Base-by-base conservation (phyloP, 2,113 vertebrate species). In the Triplophysa dalaica region DNA sequence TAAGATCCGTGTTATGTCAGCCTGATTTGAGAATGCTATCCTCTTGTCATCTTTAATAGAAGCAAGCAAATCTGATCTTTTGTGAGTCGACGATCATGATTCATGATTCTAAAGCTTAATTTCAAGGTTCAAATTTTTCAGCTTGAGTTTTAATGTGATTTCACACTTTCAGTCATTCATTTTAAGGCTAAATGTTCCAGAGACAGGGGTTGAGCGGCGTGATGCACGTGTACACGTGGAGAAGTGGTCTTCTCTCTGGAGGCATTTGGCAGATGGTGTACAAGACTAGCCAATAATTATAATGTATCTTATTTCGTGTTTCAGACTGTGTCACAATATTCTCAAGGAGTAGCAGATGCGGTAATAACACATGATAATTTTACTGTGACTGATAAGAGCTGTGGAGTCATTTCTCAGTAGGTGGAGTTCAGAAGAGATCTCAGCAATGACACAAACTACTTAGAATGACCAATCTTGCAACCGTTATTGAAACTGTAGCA, bases 321-420 rank as follows among this genome's bases (percentile, higher is more conserved):
- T 73, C 65, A 67, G 41, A 74, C 45, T n/a, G 56, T 73, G 69
- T 85, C 69, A 75, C 58, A 83, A 75, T 81, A 83, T 81, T 76
- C 70, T 61, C 58, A 19, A 60, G 33, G 64, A 45, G 56, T 63
- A 43, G 74, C 63, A 77, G 73, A 78, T 63, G 68, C 58, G 68
- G 43, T 48, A 82, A 80, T 45, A 70, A 80, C 78, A 69, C 62
- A 33, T 76, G 77, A 73, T 85, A 73, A 82, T 80, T 77, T 22
- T 76, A 68, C 43, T 38, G 62, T 75, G 48, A n/a, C 64, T 78
- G 81, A 83, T 78, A 63, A 75, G 29, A 70, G 22, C 56, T 17
- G 8, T 64, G 17, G 45, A 56, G 41, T 52, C 33, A 65, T 74
- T 72, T 68, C 41, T 76, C 72, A 60, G 26, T 45, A 16, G 58